A percentile compares a stretch with the other conserved stretches of the same genome.
These are phyloP conservation scores for Drosophila demipolita DNA, from an alignment of 2,888 invertebrate species.

Conservation along the genomic window DNA sequence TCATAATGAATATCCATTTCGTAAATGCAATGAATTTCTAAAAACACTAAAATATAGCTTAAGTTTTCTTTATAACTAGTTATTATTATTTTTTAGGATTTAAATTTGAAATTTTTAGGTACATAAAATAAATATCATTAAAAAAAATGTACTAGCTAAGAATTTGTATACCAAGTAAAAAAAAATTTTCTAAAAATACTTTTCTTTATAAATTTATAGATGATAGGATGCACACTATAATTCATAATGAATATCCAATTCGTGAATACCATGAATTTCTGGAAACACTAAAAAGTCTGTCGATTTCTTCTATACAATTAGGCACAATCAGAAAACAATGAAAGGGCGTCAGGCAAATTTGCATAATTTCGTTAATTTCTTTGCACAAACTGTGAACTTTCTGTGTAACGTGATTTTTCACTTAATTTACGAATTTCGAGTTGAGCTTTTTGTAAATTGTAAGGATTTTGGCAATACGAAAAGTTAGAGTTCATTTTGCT, in stretches of 20 bases:
- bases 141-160: too few relatives aligned
- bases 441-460: not conserved
- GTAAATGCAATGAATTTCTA: too few relatives aligned
- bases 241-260: not conserved
- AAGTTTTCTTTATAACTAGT: not conserved
- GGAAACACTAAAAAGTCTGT: not conserved
- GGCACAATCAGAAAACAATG: not conserved
- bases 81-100: not conserved
- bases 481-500: constrained; percentile 6
- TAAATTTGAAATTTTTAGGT: not conserved
- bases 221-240: not conserved
- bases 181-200: too few relatives aligned
- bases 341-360: not conserved
- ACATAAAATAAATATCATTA: not conserved
- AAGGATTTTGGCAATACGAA: not conserved
- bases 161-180: too few relatives aligned
- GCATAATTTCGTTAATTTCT: not conserved
- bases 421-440: constrained; percentile 12
- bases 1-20: too few relatives aligned
- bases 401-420: constrained; percentile 4
- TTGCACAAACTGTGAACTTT: not conserved
- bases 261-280: not conserved
- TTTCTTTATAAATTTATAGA: too few relatives aligned
- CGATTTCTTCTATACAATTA: not conserved
- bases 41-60: not conserved